These are phyloP conservation scores for Apamea sordens DNA, from an alignment of 2,888 invertebrate genomes.

Conservation along the genomic window DNA sequence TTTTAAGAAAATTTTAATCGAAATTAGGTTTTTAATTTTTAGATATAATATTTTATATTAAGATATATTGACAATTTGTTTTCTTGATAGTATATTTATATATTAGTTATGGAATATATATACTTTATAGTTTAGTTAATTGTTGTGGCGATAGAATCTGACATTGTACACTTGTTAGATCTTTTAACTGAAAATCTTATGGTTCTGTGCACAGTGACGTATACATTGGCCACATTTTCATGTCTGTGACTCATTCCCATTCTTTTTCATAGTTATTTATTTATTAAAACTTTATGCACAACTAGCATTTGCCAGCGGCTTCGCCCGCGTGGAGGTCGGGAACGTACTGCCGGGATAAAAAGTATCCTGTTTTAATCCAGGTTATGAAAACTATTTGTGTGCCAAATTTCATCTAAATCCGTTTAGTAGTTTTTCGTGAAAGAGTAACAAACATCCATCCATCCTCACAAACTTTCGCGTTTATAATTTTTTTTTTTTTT, in stretches of 20 bases:
- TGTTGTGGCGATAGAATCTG: constrained; percentile 23
- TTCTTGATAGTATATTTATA: constrained; percentile 55
- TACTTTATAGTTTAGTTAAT: constrained; percentile 39
- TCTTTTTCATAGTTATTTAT: background rate
- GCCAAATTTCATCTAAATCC: too few relatives aligned
- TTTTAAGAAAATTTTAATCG: constrained; percentile 66
- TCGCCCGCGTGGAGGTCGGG: too few relatives aligned
- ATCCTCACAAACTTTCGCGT: too few relatives aligned
- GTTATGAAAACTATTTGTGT: too few relatives aligned
- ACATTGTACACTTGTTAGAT: constrained; percentile 34
- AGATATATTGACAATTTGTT: constrained; percentile 63
- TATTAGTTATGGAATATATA: constrained; percentile 53
- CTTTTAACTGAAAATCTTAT: constrained; percentile 13
- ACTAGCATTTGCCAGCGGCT: too few relatives aligned
- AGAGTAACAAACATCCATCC: too few relatives aligned
- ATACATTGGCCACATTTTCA: background rate
- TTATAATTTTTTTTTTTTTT: too few relatives aligned
- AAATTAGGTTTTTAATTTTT: constrained; percentile 55
- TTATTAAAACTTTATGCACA: too few relatives aligned
- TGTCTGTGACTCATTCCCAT: background rate
- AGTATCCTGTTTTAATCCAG: too few relatives aligned
- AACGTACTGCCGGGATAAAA: too few relatives aligned
- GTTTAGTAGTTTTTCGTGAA: too few relatives aligned
- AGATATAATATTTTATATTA: constrained; percentile 41
- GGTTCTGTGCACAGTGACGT: background rate